Base-by-base conservation (phyloP, 2,888 invertebrate genomes). In the Choreutis nemorana region DNA sequence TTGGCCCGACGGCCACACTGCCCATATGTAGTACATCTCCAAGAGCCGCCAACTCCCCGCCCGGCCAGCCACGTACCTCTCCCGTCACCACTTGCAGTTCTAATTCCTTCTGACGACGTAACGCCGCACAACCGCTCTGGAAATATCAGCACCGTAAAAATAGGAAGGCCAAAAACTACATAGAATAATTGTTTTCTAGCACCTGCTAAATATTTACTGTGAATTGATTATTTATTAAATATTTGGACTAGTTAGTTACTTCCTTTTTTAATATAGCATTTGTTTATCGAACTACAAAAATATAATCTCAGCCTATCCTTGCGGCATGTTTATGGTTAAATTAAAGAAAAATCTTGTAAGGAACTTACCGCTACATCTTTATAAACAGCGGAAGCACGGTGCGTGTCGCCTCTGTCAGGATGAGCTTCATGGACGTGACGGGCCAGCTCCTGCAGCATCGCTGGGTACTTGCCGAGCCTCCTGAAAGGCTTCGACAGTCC, bases 401-500 rank as follows among this genome's bases (percentile, higher is more conserved):
- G 97, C 0, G 97, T 94, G 58, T 99, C 97, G 1, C 98, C 98
- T 41, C 97, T 83, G 65, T 99, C 99, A 0, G 91, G 87, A 67
- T 99, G 97, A 41, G 89, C 90, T 62, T 96, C 96, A 63, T 96
- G 96, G 30, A 97, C 91, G 58, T 97, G 97, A 34, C 97, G 81
- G 45, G 97, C 97, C 36, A 98, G 72, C 61, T 99, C 98, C 63
- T 97, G 96, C 28, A 98, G 77, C 85, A 93, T 90, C 3, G 90
- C 90, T 1, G 95, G 91, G 71, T 98, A 99, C 64, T 95, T 96
- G 50, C 97, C 96, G 34, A 98, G 78, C 24, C 97, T 85, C 23
- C 97, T 86, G 68, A 99, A 97, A 0, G 98, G 97, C 67, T 94
- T 93, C 33, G 97, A 97, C 23, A 99, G 81, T 7, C 94, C 93